These are phyloP conservation scores for Sisyra nigra DNA, from an alignment of 2,888 invertebrate genomes.

Conservation along the genomic window DNA sequence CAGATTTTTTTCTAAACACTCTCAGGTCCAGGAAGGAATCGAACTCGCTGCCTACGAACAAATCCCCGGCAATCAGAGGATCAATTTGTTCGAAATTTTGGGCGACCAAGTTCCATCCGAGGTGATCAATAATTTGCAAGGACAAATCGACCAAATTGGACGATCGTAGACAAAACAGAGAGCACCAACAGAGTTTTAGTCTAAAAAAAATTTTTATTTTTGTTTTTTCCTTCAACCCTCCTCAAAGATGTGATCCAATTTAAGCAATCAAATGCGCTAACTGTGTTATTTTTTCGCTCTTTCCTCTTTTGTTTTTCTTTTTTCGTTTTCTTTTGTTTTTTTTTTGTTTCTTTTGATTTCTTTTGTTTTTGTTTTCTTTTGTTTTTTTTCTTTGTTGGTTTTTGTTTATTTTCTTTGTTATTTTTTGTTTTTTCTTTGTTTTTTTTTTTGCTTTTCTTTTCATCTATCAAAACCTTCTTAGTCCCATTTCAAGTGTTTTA, in stretches of 20 bases:
- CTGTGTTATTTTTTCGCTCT: not conserved
- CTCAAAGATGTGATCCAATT: too few relatives aligned
- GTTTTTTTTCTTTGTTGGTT: slow-evolving; percentile 10
- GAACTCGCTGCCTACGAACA: slow-evolving; percentile 75
- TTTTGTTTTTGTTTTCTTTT: slow-evolving; percentile 9
- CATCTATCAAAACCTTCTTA: slow-evolving; percentile 1
- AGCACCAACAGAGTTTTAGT: slow-evolving; percentile 3
- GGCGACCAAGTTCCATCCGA: slow-evolving; percentile 76
- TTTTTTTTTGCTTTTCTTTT: slow-evolving; percentile 5
- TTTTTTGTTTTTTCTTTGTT: slow-evolving; percentile 5
- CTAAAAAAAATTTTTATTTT: not conserved
- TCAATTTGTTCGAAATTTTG: slow-evolving; percentile 69
- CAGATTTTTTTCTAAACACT: slow-evolving; percentile 13
- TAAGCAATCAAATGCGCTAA: not conserved
- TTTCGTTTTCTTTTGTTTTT: slow-evolving; percentile 8
- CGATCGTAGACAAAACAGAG: slow-evolving; percentile 42
- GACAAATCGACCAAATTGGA: slow-evolving; percentile 73
- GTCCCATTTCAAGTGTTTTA: not conserved
- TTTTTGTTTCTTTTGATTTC: slow-evolving; percentile 8
- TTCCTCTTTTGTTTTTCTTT: not conserved
- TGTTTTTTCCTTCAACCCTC: too few relatives aligned
- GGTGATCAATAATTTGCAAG: slow-evolving; percentile 74
- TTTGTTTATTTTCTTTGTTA: slow-evolving; percentile 1
- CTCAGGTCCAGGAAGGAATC: slow-evolving; percentile 65
- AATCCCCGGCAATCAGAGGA: slow-evolving; percentile 70